Percentiles rank a stretch among this genome's conserved stretches.
These are phyloP conservation scores for Canis aureus DNA, from an alignment of 2,113 vertebrate genomes.

Conservation along the genomic window DNA sequence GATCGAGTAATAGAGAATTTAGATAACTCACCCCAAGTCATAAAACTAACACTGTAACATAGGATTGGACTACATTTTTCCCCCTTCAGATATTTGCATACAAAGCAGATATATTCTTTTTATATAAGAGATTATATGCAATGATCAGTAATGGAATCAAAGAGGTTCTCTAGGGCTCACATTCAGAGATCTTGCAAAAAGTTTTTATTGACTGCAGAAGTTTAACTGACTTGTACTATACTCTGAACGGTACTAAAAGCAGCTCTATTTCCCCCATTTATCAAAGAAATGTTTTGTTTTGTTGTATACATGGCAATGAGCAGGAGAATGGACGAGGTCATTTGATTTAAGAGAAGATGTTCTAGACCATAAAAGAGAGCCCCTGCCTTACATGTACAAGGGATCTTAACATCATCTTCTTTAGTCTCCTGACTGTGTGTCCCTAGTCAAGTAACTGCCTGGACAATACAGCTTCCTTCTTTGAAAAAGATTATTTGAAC, in stretches of 20 bases:
- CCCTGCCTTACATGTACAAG: background rate
- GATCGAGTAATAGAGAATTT: background rate
- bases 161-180: background rate
- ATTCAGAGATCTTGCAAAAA: background rate
- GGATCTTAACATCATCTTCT: background rate
- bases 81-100: background rate
- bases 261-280: background rate
- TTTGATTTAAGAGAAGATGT: background rate
- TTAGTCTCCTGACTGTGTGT: background rate
- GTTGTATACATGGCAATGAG: background rate
- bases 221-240: background rate
- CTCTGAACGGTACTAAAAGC: background rate
- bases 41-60: background rate
- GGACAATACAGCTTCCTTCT: background rate
- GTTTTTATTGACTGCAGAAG: background rate
- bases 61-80: background rate
- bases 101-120: background rate
- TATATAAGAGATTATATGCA: background rate
- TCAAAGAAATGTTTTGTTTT: slow-evolving; percentile 27
- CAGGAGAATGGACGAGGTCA: background rate
- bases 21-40: background rate
- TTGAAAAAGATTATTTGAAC: background rate
- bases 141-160: background rate
- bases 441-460: background rate
- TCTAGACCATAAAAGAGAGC: background rate